These are phyloP conservation scores for Knipowitschia caucasica DNA, from an alignment of 2,797 vertebrate species.

Conservation along the genomic window DNA sequence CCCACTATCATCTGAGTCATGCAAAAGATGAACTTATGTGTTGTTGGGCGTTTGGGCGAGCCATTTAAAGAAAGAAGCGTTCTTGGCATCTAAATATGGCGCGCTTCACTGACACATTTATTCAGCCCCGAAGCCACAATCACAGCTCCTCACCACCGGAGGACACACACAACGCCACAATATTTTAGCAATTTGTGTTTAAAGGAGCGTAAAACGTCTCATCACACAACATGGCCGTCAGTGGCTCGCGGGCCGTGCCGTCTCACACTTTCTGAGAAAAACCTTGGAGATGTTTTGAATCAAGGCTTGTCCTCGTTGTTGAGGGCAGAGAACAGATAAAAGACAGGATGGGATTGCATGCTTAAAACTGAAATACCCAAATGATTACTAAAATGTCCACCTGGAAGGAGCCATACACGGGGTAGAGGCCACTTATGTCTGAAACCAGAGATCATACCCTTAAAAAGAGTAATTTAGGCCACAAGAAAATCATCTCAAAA, in stretches of 20 bases:
- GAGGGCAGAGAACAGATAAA: conserved; percentile 29
- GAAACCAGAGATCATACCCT: too few relatives aligned
- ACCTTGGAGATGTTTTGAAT: conserved; percentile 46
- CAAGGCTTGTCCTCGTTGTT: conserved; percentile 14
- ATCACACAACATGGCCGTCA: conserved; percentile 61
- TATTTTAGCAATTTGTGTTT: conserved; percentile 69
- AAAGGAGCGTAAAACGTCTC: conserved; percentile 74
- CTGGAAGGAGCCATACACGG: too few relatives aligned
- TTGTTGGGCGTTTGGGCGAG: too few relatives aligned
- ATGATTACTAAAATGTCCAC: too few relatives aligned
- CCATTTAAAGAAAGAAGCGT: too few relatives aligned
- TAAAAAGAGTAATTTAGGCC: background rate
- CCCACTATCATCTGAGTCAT: too few relatives aligned
- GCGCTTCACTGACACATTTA: conserved; percentile 61
- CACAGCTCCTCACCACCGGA: conserved; percentile 46
- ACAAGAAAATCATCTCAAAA: background rate
- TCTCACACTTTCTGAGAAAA: conserved; percentile 35
- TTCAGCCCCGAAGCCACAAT: conserved; percentile 62
- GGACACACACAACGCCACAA: conserved; percentile 63
- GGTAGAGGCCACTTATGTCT: too few relatives aligned
- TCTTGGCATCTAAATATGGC: conserved; percentile 55
- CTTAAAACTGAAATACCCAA: background rate
- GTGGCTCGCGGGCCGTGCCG: conserved; percentile 35
- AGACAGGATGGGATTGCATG: conserved; percentile 47
- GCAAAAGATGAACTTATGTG: too few relatives aligned